Evolutionary conservation across 2,113 vertebrate genomes (phyloP).

Genomic region (Onychostoma macrolepis): DNA sequence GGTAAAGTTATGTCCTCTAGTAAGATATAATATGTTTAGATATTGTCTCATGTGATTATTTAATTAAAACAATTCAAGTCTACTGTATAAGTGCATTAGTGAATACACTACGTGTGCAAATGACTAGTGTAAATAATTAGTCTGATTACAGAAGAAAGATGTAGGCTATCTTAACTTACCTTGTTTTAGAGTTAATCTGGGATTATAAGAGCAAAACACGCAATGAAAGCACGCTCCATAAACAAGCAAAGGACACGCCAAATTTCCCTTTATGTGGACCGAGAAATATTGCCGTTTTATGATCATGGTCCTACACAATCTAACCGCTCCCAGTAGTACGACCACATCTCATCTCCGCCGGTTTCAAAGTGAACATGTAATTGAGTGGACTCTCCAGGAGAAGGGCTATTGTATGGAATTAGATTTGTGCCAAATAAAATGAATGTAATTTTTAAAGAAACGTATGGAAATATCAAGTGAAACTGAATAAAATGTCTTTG

Average conservation of each 20-base stretch:
- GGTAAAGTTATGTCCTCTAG: not conserved
- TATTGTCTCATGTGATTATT: not conserved
- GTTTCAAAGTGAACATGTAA: too few relatives aligned
- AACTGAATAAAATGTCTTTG: too few relatives aligned
- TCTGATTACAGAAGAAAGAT: not conserved
- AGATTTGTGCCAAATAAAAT: too few relatives aligned
- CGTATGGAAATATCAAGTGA: too few relatives aligned
- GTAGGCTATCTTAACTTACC: slow-evolving; percentile 58
- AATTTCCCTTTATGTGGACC: not conserved
- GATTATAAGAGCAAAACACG: slow-evolving; percentile 49
- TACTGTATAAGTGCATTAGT: not conserved
- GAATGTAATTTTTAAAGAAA: too few relatives aligned
- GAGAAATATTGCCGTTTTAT: not conserved
- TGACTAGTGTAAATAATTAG: not conserved
- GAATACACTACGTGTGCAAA: not conserved
- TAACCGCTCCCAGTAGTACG: not conserved
- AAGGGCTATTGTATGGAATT: too few relatives aligned
- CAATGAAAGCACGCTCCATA: not conserved
- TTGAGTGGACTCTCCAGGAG: too few relatives aligned
- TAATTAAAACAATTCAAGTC: not conserved
- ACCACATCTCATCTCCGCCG: not conserved
- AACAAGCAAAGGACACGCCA: not conserved
- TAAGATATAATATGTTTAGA: not conserved
- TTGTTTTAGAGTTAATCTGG: slow-evolving; percentile 65
- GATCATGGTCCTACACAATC: not conserved